Base-by-base conservation (phyloP, 2,888 invertebrate species). In the Habrosyne pyritoides region DNA sequence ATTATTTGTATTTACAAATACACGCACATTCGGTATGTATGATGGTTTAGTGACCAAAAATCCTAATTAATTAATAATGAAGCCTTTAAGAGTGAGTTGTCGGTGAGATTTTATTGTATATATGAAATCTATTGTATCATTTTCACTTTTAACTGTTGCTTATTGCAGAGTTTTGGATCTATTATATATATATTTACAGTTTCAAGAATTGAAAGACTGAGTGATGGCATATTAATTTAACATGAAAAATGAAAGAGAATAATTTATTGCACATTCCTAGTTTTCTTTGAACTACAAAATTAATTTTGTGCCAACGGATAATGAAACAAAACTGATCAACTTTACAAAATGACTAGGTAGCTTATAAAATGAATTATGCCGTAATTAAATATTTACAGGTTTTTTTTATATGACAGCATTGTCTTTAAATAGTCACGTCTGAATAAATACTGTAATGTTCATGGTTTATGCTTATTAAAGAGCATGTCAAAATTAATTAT, bases 161-260 rank as follows among this genome's bases (percentile, higher is more conserved):
- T 84, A 77, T 77, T 79, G 73, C 72, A 73, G 69, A 75, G 71
- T 77, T 80, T 80, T 78, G 69, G 69, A 81, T 79, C 75, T 79
- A 71, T 78, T 79, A 71, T 77, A 67, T 64, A 64, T 69, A 76
- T 81, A 75, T 77, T 74, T 77, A 79, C 77, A 79, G 75, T 77
- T 83, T 81, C 78, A 82, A 77, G 74, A 81, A 87, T 79, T 79
- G 82, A 83, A 90, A 91, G 90, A 91, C 90, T 90, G 90, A 90
- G 74, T 79, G 83, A 77, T 84, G 83, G 84, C 83, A 83, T 85
- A 77, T 84, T 84, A 82, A 66, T 76, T 80, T 82, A 66, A 71
- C 71, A 56, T 50, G 64, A 67, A 66, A 69, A 71, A 64, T 73
- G 71, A 58, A 69, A 70, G 60, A 58, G 61, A 68, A 67, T 59